These are phyloP conservation scores for Allacma fusca DNA, from an alignment of 2,888 invertebrate genomes.

Conservation along the genomic window DNA sequence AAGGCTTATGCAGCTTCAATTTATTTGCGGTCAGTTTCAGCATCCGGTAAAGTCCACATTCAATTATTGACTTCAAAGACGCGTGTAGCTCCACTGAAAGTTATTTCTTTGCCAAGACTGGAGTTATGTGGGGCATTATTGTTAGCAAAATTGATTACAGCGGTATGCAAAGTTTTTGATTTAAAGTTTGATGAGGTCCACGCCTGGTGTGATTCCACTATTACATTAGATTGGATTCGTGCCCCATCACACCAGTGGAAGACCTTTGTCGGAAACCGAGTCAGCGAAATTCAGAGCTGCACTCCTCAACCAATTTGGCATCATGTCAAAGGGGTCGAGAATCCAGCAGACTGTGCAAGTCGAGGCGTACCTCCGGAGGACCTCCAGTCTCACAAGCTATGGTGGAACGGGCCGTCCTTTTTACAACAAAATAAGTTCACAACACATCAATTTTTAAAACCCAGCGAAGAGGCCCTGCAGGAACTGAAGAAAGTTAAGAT, in stretches of 20 bases:
- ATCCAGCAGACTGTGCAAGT: constrained; percentile 61
- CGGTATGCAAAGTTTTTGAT: background rate
- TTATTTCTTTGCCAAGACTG: constrained; percentile 14
- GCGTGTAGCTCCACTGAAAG: constrained; percentile 24
- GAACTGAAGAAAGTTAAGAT: background rate
- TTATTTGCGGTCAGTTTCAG: background rate
- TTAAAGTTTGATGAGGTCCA: constrained; percentile 11
- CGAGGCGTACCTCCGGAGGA: constrained; percentile 33
- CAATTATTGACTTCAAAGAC: constrained; percentile 19
- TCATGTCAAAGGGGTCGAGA: constrained; percentile 50
- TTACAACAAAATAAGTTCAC: background rate
- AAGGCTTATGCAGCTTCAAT: constrained; percentile 23
- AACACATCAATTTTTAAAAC: background rate
- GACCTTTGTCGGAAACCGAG: constrained; percentile 60
- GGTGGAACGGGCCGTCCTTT: constrained; percentile 34
- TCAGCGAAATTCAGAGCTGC: constrained; percentile 53
- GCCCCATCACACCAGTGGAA: no score
- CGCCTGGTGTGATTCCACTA: constrained; percentile 62
- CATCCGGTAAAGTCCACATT: background rate
- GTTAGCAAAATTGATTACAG: background rate
- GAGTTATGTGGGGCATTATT: constrained; percentile 22
- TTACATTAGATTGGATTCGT: no score
- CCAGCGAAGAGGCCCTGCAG: background rate
- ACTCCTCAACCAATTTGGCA: constrained; percentile 47
- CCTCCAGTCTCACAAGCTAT: constrained; percentile 24